Evolutionary conservation across 1,140 invertebrate species (phyloP).

Genomic region (Mya arenaria): DNA sequence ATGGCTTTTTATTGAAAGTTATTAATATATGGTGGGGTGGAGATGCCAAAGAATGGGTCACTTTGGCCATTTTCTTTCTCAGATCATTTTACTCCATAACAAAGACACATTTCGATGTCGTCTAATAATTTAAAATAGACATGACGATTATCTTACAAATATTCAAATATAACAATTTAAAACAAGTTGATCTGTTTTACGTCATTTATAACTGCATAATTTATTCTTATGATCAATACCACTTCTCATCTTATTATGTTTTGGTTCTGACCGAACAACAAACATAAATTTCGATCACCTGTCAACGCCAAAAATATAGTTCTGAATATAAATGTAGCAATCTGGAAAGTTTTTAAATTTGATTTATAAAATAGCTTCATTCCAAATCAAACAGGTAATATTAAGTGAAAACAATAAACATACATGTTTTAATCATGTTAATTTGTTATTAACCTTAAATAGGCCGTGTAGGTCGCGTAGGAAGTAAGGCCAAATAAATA

Average conservation of each 20-base stretch:
- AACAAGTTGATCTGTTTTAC: conserved; percentile 22
- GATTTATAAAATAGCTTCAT: too few relatives aligned
- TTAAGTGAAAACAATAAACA: too few relatives aligned
- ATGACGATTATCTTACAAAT: too few relatives aligned
- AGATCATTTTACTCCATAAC: not conserved
- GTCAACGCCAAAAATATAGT: conserved; percentile 58
- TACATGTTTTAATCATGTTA: too few relatives aligned
- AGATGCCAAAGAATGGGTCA: conserved; percentile 2
- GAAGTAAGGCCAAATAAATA: too few relatives aligned
- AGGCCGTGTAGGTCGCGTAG: too few relatives aligned
- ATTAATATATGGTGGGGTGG: not conserved
- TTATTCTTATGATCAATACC: conserved; percentile 55
- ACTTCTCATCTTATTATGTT: conserved; percentile 77
- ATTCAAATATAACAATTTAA: too few relatives aligned
- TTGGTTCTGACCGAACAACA: conserved; percentile 62
- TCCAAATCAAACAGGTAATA: too few relatives aligned
- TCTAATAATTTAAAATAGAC: too few relatives aligned
- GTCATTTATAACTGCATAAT: conserved; percentile 51
- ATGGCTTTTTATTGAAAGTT: not conserved
- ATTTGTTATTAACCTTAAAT: too few relatives aligned
- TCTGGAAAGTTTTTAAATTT: too few relatives aligned
- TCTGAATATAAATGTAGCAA: too few relatives aligned
- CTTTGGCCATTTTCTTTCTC: conserved; percentile 28
- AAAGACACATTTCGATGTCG: not conserved
- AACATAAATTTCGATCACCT: conserved; percentile 25